phyloP scores from a whole-genome alignment of 2,113 vertebrate species.

The Oceanodroma tethys region DNA sequence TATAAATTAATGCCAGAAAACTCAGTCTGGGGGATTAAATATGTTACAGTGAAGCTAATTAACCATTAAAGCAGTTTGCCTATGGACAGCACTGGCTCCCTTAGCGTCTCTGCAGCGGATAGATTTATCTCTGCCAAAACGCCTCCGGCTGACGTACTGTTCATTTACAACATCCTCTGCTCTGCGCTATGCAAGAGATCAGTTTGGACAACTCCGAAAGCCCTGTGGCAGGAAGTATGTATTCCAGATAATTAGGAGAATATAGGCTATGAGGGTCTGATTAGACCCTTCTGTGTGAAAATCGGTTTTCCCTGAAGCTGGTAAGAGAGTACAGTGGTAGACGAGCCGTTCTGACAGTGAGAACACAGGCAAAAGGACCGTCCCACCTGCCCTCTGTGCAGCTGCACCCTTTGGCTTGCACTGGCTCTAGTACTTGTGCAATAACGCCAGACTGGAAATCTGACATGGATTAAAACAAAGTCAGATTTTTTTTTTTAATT shows the following conservation, averaged over 20 bases:
- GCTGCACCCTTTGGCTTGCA: background rate
- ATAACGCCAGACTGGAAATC: background rate
- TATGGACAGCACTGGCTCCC: background rate
- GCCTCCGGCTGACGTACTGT: rapidly evolving
- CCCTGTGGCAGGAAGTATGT: background rate
- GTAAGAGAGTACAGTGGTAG: rapidly evolving
- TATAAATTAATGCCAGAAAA: background rate
- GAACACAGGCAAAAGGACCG: rapidly evolving
- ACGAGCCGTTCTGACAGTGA: background rate
- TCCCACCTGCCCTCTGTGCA: background rate
- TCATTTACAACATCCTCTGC: background rate
- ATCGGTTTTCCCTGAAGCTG: background rate
- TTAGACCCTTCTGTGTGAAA: background rate
- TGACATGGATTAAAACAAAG: background rate
- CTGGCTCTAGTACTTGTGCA: background rate
- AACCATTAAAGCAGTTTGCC: background rate
- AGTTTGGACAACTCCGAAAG: background rate
- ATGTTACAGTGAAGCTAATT: background rate
- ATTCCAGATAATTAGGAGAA: background rate
- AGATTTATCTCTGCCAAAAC: background rate
- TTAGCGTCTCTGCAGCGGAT: background rate
- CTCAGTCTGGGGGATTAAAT: background rate
- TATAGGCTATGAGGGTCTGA: background rate
- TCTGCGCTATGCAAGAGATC: background rate
- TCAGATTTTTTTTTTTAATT: background rate